Percentiles rank a stretch among this genome's conserved stretches.
Evolutionary conservation across 2,113 vertebrate genomes (phyloP).

Genomic region (Synchiropus splendidus): DNA sequence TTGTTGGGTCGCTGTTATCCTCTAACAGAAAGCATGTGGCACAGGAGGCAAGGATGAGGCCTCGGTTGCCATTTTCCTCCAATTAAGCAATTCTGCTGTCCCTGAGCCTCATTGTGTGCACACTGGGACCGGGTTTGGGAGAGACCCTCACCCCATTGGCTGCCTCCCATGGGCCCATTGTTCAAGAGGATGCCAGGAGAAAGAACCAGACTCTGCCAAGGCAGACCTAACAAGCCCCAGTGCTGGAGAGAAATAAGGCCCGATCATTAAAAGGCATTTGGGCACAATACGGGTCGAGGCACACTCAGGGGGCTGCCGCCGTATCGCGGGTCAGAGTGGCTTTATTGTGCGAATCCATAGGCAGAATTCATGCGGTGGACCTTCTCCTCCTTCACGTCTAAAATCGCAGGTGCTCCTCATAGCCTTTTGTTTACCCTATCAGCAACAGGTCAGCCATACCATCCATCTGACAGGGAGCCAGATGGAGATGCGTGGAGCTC

Average conservation of each 20-base stretch:
- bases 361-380: constrained; percentile 12
- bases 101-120: constrained; percentile 59
- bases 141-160: constrained; percentile 53
- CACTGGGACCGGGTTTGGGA: constrained; percentile 49
- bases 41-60: constrained; percentile 31
- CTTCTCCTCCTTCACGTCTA: constrained; percentile 36
- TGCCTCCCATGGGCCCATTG: constrained; percentile 57
- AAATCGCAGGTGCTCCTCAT: constrained; percentile 40
- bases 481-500: constrained; percentile 15
- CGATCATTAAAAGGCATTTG: constrained; percentile 52
- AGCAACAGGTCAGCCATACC: constrained; percentile 29
- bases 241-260: constrained; percentile 41
- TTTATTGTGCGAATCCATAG: not conserved
- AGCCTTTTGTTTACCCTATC: constrained; percentile 40
- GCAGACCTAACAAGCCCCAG: constrained; percentile 48
- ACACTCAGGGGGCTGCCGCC: constrained; percentile 16
- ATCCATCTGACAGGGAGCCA: constrained; percentile 19
- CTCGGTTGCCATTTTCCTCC: constrained; percentile 56
- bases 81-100: constrained; percentile 66
- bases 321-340: not conserved
- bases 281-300: constrained; percentile 40
- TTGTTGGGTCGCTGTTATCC: no score
- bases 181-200: constrained; percentile 50
- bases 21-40: constrained; percentile 11
- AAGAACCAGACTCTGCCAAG: constrained; percentile 49